Evolutionary conservation across 2,888 invertebrate species (phyloP).

Genomic region (Schizotus pectinicornis): DNA sequence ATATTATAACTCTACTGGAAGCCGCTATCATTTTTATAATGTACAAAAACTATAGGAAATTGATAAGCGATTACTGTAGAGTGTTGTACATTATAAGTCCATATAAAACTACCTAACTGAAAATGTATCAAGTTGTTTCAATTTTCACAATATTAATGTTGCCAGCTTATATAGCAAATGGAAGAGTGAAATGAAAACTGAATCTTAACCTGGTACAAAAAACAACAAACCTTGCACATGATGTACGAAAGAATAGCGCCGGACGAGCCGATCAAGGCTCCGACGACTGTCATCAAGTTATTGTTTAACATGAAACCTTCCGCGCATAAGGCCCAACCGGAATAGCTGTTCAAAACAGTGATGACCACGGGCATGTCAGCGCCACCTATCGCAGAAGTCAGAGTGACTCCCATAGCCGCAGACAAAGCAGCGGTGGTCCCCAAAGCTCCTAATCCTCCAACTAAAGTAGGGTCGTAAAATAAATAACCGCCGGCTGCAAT

Average conservation of each 20-base stretch:
- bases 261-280: constrained; percentile 88
- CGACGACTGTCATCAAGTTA: constrained; percentile 89
- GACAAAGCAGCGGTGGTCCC: constrained; percentile 79
- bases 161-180: too few relatives aligned
- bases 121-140: too few relatives aligned
- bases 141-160: too few relatives aligned
- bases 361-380: constrained; percentile 95
- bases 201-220: background rate
- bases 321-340: constrained; percentile 92
- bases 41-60: too few relatives aligned
- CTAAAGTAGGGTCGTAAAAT: constrained; percentile 69
- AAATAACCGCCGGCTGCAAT: constrained; percentile 75
- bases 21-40: too few relatives aligned
- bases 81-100: too few relatives aligned
- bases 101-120: too few relatives aligned
- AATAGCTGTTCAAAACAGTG: constrained; percentile 90
- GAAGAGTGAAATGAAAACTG: too few relatives aligned
- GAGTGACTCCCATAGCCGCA: constrained; percentile 82
- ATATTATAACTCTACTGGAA: too few relatives aligned
- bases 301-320: constrained; percentile 95
- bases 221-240: constrained; percentile 80
- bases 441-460: constrained; percentile 74
- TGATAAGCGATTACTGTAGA: too few relatives aligned
- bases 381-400: constrained; percentile 90
- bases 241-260: constrained; percentile 93